Evolutionary conservation across 2,113 vertebrate genomes (phyloP).

Genomic region (Apteryx mantelli): DNA sequence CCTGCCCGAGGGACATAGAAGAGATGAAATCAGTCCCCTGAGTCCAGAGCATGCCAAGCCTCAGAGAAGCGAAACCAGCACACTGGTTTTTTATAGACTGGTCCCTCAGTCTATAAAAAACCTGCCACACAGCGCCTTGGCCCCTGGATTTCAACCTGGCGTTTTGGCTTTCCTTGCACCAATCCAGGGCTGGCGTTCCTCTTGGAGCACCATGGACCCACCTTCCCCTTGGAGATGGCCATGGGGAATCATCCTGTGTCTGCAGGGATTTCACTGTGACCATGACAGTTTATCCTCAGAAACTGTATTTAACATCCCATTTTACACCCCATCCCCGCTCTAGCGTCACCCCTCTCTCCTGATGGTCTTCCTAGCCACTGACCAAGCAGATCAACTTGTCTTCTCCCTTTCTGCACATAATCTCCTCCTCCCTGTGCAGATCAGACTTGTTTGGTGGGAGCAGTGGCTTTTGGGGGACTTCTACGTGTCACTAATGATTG

Average conservation of each 20-base stretch:
- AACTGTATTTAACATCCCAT: background rate
- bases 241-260: too few species aligned
- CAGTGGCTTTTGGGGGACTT: background rate
- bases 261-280: too few species aligned
- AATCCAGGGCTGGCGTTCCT: background rate
- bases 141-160: background rate
- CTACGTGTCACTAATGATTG: background rate
- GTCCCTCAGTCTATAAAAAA: background rate
- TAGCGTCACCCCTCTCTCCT: background rate
- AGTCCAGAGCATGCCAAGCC: background rate
- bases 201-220: background rate
- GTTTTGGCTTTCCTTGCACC: background rate
- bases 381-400: background rate
- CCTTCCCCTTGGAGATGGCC: too few species aligned
- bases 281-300: too few species aligned
- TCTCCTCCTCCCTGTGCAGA: background rate
- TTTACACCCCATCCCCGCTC: background rate
- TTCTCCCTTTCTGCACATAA: background rate
- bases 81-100: background rate
- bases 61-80: background rate
- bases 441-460: background rate
- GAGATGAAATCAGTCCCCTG: background rate
- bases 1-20: fast-evolving
- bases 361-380: background rate
- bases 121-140: background rate